Evolutionary conservation across 2,797 vertebrate species (phyloP), one percentile per base, ranked within the genome.

Genomic region (Psittacula derbiana): DNA sequence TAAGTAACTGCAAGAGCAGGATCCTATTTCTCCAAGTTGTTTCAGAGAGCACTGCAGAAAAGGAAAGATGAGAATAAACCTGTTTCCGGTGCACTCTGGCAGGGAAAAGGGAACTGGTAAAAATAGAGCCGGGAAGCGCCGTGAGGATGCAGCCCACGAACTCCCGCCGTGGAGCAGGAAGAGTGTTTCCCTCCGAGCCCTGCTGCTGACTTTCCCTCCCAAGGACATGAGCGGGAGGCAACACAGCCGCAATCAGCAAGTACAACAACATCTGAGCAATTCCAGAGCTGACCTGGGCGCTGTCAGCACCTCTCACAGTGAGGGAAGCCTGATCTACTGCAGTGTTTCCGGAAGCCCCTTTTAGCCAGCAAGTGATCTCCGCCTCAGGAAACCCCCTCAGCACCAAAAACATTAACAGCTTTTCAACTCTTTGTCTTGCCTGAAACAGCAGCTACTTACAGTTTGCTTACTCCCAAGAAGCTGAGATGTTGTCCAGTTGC

Each of bases 51-150:
- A 5, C 17, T 20, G 55, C 75, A 90, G 88, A 86, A 91, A 82
- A 86, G 80, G 92, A 90, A 88, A 94, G 90, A 96, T 76, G 93
- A 96, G 94, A 96, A 96, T 90, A 88, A 93, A 95, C 60, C 64
- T 73, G 55, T 72, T 96, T 94, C 95, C 86, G 44, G 80, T 57
- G 49, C 66, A 50, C 64, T n/a, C 92, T 94, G 82, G 88, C 91
- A 94, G 86, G 91, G 90, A 91, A 94, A 94, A 90, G 78, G 92
- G 93, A 95, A 92, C 85, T 65, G 85, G 85, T 95, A 96, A 96
- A 96, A 97, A 96, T 94, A 97, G 91, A 92, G 89, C 82, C 24
- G 20, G 84, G 73, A 88, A 90, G 70, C 80, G 93, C 92, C 55
- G 52, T 62, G 87, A 96, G 92, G 95, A 94, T 90, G 80, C 86